phyloP scores from a whole-genome alignment of 2,113 vertebrate genomes.

The Oreochromis niloticus region DNA sequence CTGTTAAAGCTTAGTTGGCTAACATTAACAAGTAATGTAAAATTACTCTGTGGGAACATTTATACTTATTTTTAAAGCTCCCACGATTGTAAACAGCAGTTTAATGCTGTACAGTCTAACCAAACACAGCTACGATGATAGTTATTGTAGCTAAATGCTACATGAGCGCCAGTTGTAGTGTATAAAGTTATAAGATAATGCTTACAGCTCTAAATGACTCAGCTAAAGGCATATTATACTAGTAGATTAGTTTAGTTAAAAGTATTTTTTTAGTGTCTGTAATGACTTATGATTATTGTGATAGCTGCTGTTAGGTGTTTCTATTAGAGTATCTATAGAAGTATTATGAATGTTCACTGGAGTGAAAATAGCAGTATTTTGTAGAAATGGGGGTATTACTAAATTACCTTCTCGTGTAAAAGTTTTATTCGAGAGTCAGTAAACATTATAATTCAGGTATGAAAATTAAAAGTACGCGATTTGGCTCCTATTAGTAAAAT shows the following conservation, averaged over 20 bases:
- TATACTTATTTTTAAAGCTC: fast-evolving
- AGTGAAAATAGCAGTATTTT: background rate
- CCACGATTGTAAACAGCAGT: fast-evolving
- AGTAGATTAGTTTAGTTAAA: background rate
- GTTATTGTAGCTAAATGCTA: background rate
- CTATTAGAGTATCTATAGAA: background rate
- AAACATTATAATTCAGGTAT: background rate
- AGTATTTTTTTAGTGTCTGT: background rate
- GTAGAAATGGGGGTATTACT: background rate
- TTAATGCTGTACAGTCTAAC: background rate
- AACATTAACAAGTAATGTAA: background rate
- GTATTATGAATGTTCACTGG: background rate
- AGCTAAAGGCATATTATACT: background rate
- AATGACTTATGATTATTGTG: background rate
- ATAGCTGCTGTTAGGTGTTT: background rate
- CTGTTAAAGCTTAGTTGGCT: fast-evolving
- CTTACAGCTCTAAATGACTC: background rate
- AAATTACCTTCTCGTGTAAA: background rate
- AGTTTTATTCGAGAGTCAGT: background rate
- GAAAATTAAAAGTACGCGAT: background rate
- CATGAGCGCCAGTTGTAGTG: background rate
- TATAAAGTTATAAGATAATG: background rate
- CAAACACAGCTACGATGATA: background rate
- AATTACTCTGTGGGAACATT: background rate
- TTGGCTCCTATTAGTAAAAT: background rate